Percentiles rank a stretch among this genome's conserved stretches.
These are phyloP conservation scores for Cercopithecus mitis DNA, from an alignment of 2,797 vertebrate genomes.

Conservation along the genomic window DNA sequence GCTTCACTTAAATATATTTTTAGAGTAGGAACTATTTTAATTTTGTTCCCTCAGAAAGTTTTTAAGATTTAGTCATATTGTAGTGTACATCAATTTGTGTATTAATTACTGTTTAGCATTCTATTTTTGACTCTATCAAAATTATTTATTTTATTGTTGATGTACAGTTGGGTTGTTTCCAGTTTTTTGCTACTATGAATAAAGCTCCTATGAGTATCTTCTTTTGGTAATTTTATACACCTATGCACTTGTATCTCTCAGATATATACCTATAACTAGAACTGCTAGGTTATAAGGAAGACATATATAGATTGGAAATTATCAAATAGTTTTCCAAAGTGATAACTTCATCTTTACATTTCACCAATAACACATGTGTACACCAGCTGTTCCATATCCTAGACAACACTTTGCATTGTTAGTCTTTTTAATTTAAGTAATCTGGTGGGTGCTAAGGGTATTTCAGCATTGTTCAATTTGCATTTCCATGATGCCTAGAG, in stretches of 20 bases:
- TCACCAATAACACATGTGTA: neutral
- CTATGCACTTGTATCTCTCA: neutral
- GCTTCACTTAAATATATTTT: neutral
- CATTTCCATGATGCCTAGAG: neutral
- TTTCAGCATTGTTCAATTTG: neutral
- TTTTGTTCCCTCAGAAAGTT: neutral
- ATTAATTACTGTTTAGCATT: neutral
- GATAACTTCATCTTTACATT: neutral
- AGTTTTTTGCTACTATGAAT: neutral
- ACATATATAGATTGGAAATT: neutral
- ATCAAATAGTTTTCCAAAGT: neutral
- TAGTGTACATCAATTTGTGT: neutral
- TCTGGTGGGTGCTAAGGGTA: neutral
- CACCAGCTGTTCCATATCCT: neutral
- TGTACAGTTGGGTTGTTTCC: neutral
- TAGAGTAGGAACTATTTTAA: neutral
- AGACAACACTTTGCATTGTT: neutral
- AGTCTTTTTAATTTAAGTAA: neutral
- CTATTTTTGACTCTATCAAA: neutral
- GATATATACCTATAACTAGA: neutral
- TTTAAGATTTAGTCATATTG: neutral
- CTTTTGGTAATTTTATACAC: neutral
- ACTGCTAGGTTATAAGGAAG: neutral
- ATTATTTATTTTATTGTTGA: neutral
- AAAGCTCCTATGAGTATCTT: neutral